These are phyloP conservation scores for Mesaphorura yosii DNA, from an alignment of 1,140 invertebrate genomes.

Conservation along the genomic window DNA sequence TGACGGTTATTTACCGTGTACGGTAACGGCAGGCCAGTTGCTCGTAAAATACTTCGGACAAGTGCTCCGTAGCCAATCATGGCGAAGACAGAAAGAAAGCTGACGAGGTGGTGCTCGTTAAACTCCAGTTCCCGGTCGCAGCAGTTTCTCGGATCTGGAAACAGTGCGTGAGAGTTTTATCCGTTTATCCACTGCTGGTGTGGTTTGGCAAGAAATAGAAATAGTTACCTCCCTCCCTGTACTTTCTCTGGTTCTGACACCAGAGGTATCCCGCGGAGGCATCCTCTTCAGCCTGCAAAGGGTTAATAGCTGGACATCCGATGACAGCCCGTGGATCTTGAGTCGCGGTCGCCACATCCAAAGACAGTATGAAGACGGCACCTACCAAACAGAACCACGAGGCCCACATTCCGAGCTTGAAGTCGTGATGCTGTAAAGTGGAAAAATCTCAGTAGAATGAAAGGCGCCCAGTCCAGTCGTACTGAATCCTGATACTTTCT, in stretches of 20 bases:
- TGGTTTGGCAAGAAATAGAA: neutral
- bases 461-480: no score
- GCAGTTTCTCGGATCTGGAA: neutral
- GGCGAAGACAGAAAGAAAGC: conserved; percentile 5
- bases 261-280: neutral
- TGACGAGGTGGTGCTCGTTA: neutral
- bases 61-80: conserved; percentile 14
- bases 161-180: no score
- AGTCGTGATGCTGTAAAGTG: no score
- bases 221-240: neutral
- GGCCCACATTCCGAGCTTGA: no score
- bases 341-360: no score
- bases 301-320: no score
- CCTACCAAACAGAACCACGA: no score
- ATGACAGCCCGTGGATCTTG: no score
- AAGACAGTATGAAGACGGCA: no score
- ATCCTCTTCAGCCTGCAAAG: neutral
- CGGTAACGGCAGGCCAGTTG: conserved; percentile 11
- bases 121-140: neutral
- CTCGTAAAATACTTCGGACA: conserved; percentile 9
- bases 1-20: conserved; percentile 24
- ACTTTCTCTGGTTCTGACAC: neutral
- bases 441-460: no score
- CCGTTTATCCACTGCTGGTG: no score
- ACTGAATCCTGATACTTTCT: no score